Percentiles rank a stretch among this genome's conserved stretches.
Conservation (phyloP, 2,113 vertebrate species). For the Ahaetulla prasina region DNA sequence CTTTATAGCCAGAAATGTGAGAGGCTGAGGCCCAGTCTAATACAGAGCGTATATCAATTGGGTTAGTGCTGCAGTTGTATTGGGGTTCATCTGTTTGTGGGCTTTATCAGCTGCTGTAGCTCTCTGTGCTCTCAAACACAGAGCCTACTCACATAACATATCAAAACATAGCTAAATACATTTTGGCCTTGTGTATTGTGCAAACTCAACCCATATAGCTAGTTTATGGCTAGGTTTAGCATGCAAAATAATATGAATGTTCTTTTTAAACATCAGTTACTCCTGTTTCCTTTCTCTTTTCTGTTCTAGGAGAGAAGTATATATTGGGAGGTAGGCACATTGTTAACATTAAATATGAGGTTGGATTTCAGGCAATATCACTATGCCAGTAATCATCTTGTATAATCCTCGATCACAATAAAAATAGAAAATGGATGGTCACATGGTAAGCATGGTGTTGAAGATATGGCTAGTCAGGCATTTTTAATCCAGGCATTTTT, state of each 20-base stretch:
- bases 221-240: neutral
- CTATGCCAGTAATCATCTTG: neutral
- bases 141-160: neutral
- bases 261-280: neutral
- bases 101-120: neutral
- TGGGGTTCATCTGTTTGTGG: neutral
- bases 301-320: neutral
- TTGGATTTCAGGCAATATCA: neutral
- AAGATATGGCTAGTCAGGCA: neutral
- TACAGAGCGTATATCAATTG: too few species aligned
- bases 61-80: neutral
- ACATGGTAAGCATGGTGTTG: neutral
- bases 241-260: neutral
- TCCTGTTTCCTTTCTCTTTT: neutral
- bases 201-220: neutral
- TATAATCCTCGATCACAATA: neutral
- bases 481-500: neutral
- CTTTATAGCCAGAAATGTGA: neutral
- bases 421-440: neutral
- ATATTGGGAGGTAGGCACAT: neutral
- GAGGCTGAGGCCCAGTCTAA: neutral
- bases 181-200: neutral
- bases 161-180: neutral
- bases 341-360: neutral
- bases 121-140: neutral